Conservation (phyloP, 2,797 vertebrate species). For the Enteromius anoplus region DNA sequence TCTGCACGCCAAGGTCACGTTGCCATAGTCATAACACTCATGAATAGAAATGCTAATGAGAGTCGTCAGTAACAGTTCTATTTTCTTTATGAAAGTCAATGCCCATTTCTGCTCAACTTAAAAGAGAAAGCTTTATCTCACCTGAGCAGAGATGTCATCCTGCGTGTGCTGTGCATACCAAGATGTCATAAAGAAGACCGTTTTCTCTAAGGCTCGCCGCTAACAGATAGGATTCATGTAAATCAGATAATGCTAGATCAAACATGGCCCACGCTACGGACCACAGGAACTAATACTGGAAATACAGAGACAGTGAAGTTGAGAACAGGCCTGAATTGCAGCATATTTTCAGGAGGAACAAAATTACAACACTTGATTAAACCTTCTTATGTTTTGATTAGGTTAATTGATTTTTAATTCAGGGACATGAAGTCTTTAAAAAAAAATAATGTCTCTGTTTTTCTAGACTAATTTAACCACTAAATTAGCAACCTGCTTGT, state of each 20-base stretch:
- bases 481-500: constrained; percentile 34
- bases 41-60: constrained; percentile 62
- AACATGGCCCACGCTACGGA: constrained; percentile 11
- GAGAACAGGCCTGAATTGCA: not conserved
- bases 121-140: constrained; percentile 53
- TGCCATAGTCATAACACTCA: constrained; percentile 56
- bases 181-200: constrained; percentile 10
- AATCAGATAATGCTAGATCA: constrained; percentile 27
- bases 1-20: constrained; percentile 61
- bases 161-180: constrained; percentile 19
- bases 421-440: not conserved
- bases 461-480: constrained; percentile 25
- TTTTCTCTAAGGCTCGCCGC: not conserved
- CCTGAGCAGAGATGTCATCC: constrained; percentile 50
- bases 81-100: constrained; percentile 51
- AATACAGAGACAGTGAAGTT: not conserved
- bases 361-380: constrained; percentile 19
- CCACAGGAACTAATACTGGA: constrained; percentile 1
- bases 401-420: constrained; percentile 40
- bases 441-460: not conserved
- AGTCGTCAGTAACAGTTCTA: constrained; percentile 48
- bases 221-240: constrained; percentile 27
- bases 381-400: constrained; percentile 19
- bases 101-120: constrained; percentile 40
- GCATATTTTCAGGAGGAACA: not conserved